These are phyloP conservation scores for Oostethus manadensis DNA, from an alignment of 2,113 vertebrate genomes.

Conservation along the genomic window DNA sequence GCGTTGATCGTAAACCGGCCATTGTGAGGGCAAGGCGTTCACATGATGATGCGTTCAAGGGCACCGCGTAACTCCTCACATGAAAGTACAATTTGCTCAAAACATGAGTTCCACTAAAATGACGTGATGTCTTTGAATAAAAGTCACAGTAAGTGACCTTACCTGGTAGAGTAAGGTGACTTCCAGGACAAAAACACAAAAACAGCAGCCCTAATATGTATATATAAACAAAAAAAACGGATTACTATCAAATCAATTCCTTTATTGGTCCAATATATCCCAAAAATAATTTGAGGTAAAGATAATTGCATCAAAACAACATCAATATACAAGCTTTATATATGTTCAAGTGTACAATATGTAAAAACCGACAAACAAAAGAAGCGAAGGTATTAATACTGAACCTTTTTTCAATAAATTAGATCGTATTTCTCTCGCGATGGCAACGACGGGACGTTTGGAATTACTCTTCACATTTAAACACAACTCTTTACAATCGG, in stretches of 20 bases:
- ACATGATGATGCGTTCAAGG: too few species aligned
- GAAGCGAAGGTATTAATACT: not conserved
- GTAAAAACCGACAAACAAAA: conserved; percentile 64
- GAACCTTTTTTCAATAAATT: not conserved
- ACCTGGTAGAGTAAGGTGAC: too few species aligned
- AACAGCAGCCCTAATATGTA: not conserved
- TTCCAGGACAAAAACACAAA: too few species aligned
- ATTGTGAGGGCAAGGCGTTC: too few species aligned
- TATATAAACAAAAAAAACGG: not conserved
- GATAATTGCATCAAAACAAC: conserved; percentile 72
- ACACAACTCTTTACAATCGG: not conserved
- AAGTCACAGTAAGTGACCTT: too few species aligned
- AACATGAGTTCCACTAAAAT: too few species aligned
- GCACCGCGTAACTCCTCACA: too few species aligned
- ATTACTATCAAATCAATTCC: conserved; percentile 50
- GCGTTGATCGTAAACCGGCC: too few species aligned
- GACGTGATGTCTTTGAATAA: too few species aligned
- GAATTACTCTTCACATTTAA: not conserved
- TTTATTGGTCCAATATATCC: conserved; percentile 84
- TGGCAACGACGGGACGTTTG: conserved; percentile 43
- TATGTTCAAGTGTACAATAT: conserved; percentile 63
- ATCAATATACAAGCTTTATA: conserved; percentile 77
- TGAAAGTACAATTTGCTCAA: too few species aligned
- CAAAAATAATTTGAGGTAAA: conserved; percentile 82
- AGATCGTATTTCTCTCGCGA: not conserved